Percentiles rank a stretch among this genome's conserved stretches.
Evolutionary conservation across 2,113 vertebrate genomes (phyloP).

Genomic region (Tachysurus vachellii): DNA sequence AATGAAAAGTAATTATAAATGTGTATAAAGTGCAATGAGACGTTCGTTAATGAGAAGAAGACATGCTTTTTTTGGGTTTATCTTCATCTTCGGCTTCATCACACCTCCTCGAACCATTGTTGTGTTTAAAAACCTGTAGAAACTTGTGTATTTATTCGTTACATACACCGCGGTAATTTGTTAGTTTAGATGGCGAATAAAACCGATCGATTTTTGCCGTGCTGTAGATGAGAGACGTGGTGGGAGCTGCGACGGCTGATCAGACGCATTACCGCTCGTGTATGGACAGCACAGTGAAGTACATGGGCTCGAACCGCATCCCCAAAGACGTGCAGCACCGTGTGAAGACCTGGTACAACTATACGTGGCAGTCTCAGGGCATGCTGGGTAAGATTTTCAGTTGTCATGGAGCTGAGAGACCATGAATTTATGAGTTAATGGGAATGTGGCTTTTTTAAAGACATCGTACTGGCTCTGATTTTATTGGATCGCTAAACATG

Average conservation of each 20-base stretch:
- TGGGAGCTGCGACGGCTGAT: constrained; percentile 88
- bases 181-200: not conserved
- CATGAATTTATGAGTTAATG: not conserved
- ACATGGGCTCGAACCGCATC: constrained; percentile 94
- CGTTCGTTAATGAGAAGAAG: not conserved
- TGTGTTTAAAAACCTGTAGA: not conserved
- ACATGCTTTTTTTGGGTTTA: not conserved
- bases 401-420: not conserved
- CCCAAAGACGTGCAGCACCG: constrained; percentile 87
- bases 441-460: not conserved
- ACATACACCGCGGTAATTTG: not conserved
- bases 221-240: constrained; percentile 92
- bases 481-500: not conserved
- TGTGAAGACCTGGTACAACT: constrained; percentile 97
- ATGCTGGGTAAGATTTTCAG: constrained; percentile 88
- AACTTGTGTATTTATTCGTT: not conserved
- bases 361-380: constrained; percentile 97
- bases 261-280: constrained; percentile 92
- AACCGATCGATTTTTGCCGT: not conserved
- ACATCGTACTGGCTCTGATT: not conserved
- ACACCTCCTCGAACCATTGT: not conserved
- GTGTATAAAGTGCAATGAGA: not conserved
- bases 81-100: not conserved
- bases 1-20: not conserved
- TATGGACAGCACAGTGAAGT: constrained; percentile 95